Percentiles rank a stretch among this genome's conserved stretches.
Evolutionary conservation across 1,140 invertebrate genomes (phyloP).

Genomic region (Drosophila parvula): DNA sequence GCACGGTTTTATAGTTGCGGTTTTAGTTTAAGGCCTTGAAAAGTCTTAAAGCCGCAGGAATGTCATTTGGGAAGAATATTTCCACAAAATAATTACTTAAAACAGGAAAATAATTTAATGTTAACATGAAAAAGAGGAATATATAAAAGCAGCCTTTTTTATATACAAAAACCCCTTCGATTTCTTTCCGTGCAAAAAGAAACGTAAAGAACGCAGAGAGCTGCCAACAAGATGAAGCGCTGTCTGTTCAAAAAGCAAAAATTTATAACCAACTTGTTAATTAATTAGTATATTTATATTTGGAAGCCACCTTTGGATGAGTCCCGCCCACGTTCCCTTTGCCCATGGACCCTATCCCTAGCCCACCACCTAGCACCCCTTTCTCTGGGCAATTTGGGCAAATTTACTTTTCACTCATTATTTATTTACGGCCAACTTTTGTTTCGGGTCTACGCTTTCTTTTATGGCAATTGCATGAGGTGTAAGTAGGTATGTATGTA

Average conservation of each 20-base stretch:
- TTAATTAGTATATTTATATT: constrained; percentile 61
- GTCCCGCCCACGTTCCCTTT: not conserved
- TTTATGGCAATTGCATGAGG: constrained; percentile 57
- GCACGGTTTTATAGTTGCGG: not conserved
- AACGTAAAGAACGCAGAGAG: constrained; percentile 7
- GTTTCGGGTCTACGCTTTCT: constrained; percentile 38
- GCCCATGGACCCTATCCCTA: not conserved
- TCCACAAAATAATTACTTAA: not conserved
- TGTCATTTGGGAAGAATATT: not conserved
- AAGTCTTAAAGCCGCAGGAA: not conserved
- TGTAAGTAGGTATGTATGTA: not conserved
- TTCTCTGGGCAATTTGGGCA: constrained; percentile 28
- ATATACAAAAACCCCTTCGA: not conserved
- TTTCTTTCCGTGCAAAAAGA: constrained; percentile 11
- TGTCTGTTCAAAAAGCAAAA: constrained; percentile 40
- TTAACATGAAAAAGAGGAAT: not conserved
- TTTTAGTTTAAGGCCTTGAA: too few species aligned
- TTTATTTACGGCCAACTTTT: constrained; percentile 67
- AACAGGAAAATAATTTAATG: not conserved
- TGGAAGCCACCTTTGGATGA: constrained; percentile 37
- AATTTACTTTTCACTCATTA: constrained; percentile 65
- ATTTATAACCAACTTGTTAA: constrained; percentile 60
- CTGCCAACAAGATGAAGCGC: constrained; percentile 18
- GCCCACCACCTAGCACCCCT: not conserved
- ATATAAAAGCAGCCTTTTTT: not conserved